phyloP scores from a whole-genome alignment of 2,113 vertebrate species.

The Platichthys flesus region DNA sequence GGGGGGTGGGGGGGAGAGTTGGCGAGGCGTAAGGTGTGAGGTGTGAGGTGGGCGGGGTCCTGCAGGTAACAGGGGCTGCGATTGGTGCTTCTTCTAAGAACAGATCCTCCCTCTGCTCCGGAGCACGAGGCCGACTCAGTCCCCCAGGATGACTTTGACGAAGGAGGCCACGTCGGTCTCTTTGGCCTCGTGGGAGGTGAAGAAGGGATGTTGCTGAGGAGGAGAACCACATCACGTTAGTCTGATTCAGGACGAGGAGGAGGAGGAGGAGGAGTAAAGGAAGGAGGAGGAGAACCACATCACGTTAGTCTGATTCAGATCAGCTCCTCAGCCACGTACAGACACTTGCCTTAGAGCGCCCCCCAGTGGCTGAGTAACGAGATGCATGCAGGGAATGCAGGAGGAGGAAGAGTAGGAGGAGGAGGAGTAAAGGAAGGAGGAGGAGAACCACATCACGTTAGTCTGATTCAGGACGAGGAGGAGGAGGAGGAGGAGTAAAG shows the following conservation, averaged over 20 bases:
- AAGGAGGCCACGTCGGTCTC: constrained; percentile 96
- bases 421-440: too few species aligned
- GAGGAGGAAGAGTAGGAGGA: too few species aligned
- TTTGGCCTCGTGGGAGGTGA: constrained; percentile 95
- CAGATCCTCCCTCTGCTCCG: constrained; percentile 55
- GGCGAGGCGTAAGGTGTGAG: neutral
- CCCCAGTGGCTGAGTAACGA: constrained; percentile 36
- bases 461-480: too few species aligned
- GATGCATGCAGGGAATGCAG: neutral
- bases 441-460: too few species aligned
- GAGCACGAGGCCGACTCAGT: constrained; percentile 77
- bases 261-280: too few species aligned
- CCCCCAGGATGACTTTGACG: constrained; percentile 93
- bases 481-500: too few species aligned
- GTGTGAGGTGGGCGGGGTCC: constrained; percentile 16
- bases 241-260: too few species aligned
- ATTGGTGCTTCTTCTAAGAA: constrained; percentile 68
- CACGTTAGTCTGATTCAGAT: neutral
- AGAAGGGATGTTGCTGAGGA: constrained; percentile 93
- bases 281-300: too few species aligned
- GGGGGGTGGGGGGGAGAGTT: constrained; percentile 9
- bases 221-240: neutral
- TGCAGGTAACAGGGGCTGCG: constrained; percentile 52
- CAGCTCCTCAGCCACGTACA: too few species aligned
- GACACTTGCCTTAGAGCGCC: neutral